Evolutionary conservation across 1,140 invertebrate genomes (phyloP).

Genomic region (Caerostris darwini): DNA sequence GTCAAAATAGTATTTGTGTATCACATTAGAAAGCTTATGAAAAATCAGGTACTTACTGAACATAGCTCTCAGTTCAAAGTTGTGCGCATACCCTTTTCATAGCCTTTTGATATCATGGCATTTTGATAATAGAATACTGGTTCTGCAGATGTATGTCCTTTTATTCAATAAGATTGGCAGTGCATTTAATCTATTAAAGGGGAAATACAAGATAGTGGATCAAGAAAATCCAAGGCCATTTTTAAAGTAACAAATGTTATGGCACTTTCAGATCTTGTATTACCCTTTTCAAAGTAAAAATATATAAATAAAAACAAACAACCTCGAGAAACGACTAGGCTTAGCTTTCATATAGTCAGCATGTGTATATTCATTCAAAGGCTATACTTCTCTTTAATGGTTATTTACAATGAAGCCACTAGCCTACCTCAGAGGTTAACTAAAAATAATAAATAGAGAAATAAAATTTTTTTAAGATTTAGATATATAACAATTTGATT

Average conservation of each 20-base stretch:
- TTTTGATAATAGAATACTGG: slow-evolving; percentile 69
- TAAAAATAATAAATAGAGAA: slow-evolving; percentile 26
- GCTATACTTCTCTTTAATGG: slow-evolving; percentile 59
- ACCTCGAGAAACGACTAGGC: not conserved
- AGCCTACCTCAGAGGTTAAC: not conserved
- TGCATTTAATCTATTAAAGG: not conserved
- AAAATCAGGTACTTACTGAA: slow-evolving; percentile 77
- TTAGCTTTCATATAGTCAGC: slow-evolving; percentile 8
- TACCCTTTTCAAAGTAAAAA: not conserved
- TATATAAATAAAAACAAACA: not conserved
- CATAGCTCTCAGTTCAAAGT: slow-evolving; percentile 71
- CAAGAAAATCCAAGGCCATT: not conserved
- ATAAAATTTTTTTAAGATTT: not conserved
- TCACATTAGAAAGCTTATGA: slow-evolving; percentile 76
- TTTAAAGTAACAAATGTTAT: slow-evolving; percentile 40
- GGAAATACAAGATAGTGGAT: not conserved
- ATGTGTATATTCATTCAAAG: slow-evolving; percentile 35
- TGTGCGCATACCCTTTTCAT: slow-evolving; percentile 77
- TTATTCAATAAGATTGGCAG: slow-evolving; percentile 31
- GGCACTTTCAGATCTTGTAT: not conserved
- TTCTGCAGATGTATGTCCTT: slow-evolving; percentile 18
- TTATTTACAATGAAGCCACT: slow-evolving; percentile 71
- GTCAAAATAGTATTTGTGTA: slow-evolving; percentile 68
- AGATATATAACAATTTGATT: not conserved
- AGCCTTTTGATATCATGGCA: slow-evolving; percentile 64